phyloP scores from a whole-genome alignment of 2,797 vertebrate species.

The Melanotaenia parkinsoni region DNA sequence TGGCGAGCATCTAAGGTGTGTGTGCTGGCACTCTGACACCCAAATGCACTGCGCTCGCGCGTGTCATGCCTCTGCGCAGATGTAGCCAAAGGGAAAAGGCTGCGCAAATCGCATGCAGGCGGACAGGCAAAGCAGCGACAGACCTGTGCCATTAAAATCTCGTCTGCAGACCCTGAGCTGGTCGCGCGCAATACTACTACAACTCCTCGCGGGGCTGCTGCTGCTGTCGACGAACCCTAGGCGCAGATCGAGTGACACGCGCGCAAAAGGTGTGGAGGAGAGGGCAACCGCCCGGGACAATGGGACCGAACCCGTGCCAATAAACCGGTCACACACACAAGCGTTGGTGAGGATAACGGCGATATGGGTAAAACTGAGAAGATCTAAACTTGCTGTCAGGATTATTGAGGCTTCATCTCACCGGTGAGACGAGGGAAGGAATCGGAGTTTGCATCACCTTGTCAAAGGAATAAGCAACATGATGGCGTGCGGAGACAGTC shows the following conservation, averaged over 20 bases:
- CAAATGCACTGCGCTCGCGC: slow-evolving; percentile 26
- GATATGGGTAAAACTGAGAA: slow-evolving; percentile 59
- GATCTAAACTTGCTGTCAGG: slow-evolving; percentile 69
- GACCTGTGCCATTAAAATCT: slow-evolving; percentile 59
- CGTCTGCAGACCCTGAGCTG: slow-evolving; percentile 58
- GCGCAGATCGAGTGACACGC: slow-evolving; percentile 37
- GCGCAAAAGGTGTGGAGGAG: slow-evolving; percentile 59
- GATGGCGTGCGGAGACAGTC: slow-evolving; percentile 66
- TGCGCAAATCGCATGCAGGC: slow-evolving; percentile 41
- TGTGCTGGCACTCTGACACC: slow-evolving; percentile 50
- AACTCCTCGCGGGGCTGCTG: slow-evolving; percentile 31
- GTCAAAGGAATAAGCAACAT: slow-evolving; percentile 11
- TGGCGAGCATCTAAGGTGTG: slow-evolving; percentile 3
- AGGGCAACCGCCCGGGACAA: slow-evolving; percentile 43
- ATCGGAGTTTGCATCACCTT: slow-evolving; percentile 35
- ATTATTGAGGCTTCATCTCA: slow-evolving; percentile 40
- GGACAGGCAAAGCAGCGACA: slow-evolving; percentile 19
- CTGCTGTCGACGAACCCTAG: slow-evolving; percentile 34
- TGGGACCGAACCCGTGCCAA: slow-evolving; percentile 55
- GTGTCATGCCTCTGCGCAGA: slow-evolving; percentile 16
- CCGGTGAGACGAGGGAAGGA: slow-evolving; percentile 22
- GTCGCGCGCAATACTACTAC: slow-evolving; percentile 68
- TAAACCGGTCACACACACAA: slow-evolving; percentile 25
- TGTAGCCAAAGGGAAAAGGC: slow-evolving; percentile 34
- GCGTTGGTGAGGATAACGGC: slow-evolving; percentile 18